phyloP scores from a whole-genome alignment of 2,113 vertebrate genomes.

The Perccottus glenii region DNA sequence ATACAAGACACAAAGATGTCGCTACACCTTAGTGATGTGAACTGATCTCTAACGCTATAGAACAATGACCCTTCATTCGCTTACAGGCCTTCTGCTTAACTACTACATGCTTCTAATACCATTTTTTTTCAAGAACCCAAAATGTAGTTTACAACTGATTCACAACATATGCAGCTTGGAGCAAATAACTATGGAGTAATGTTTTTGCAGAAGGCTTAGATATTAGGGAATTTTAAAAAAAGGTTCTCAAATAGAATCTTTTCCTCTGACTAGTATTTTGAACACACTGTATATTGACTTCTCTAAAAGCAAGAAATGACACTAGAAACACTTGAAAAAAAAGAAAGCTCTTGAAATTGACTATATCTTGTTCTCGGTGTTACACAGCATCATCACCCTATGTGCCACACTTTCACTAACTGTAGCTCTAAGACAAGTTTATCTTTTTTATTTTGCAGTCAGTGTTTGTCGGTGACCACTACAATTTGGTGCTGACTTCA shows the following conservation, averaged over 20 bases:
- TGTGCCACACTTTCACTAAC: too few species aligned
- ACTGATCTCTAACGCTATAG: not conserved
- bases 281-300: too few species aligned
- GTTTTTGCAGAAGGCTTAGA: conserved; percentile 24
- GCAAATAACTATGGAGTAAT: conserved; percentile 14
- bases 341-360: too few species aligned
- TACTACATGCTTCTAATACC: not conserved
- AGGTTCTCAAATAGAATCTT: not conserved
- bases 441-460: too few species aligned
- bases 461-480: too few species aligned
- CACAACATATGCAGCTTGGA: too few species aligned
- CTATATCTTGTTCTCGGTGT: too few species aligned
- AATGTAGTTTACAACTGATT: not conserved
- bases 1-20: not conserved
- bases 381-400: too few species aligned
- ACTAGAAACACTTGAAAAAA: too few species aligned
- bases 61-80: not conserved
- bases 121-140: conserved; percentile 1
- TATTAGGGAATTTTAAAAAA: conserved; percentile 32
- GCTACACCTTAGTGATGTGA: not conserved
- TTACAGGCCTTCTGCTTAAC: not conserved
- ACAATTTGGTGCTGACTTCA: too few species aligned
- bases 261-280: too few species aligned
- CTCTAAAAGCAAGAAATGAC: not conserved
- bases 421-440: too few species aligned